Conservation (phyloP, 2,797 vertebrate species). For the Anguilla anguilla region DNA sequence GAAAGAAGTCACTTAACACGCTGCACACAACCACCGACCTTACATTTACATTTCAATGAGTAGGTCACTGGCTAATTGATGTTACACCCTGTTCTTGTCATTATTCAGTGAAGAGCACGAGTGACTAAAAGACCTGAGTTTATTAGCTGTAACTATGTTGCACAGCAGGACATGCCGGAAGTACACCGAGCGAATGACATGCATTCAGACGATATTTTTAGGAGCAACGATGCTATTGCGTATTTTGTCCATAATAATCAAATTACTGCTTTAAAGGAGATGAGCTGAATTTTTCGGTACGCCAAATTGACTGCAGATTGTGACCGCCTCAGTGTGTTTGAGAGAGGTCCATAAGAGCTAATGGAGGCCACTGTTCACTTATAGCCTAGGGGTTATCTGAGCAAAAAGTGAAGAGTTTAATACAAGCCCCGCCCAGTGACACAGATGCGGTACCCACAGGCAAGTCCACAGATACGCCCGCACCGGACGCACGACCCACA, state of each 20-base stretch:
- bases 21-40: neutral
- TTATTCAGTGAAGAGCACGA: neutral
- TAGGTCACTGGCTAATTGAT: constrained; percentile 2
- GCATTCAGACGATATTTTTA: constrained; percentile 5
- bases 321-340: neutral
- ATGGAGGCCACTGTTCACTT: constrained; percentile 29
- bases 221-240: neutral
- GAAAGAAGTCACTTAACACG: neutral
- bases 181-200: neutral
- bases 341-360: constrained; percentile 16
- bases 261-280: neutral
- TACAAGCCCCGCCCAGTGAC: neutral
- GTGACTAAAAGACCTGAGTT: neutral
- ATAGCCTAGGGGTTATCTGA: constrained; percentile 21
- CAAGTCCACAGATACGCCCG: neutral
- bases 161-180: neutral
- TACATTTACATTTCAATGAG: constrained; percentile 31
- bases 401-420: neutral
- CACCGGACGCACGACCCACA: neutral
- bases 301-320: neutral
- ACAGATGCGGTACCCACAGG: constrained; percentile 24
- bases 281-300: no score
- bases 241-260: neutral
- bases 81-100: neutral
- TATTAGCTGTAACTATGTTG: neutral